Evolutionary conservation across 1,140 invertebrate genomes (phyloP), one percentile per base, ranked within the genome.

Genomic region (Laodelphax striatellus): DNA sequence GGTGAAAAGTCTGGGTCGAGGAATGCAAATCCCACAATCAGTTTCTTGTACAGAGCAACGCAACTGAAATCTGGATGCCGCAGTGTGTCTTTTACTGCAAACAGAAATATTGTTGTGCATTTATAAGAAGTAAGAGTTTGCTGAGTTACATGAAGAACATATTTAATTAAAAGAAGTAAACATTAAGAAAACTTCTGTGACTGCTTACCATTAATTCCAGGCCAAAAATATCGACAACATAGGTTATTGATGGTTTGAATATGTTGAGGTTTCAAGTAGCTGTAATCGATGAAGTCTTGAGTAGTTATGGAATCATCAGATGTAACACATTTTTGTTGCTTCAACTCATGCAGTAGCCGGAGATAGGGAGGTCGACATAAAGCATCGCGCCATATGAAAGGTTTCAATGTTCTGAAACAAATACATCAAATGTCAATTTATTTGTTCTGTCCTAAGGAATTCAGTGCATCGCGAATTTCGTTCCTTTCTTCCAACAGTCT

Each of bases 61-160:
- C 91, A 92, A 66, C 86, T 94, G 70, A 90, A 94, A 69, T 96
- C 92, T 1, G 93, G 92, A 75, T 94, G 94, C 68, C 90, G 86
- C 11, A 95, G 75, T 65, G 87, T 85, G 69, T 95, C 92, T 0
- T 88, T 87, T 64, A 95, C 89, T 93, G 72, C 55, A 79, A 80
- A 70, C 60, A 68, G 63, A 11, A 19, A 19, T 22, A 50, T 22
- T 44, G 43, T 44, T n/a, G 17, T 4, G 5, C 9, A 19, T 17
- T 19, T 22, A 50, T 4, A 11, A 50, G 14, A 19, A 19, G n/a
- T n/a, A n/a, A n/a, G n/a, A n/a, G n/a, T n/a, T n/a, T n/a, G n/a
- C n/a, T n/a, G n/a, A n/a, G n/a, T n/a, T n/a, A n/a, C n/a, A n/a
- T n/a, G n/a, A n/a, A n/a, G n/a, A n/a, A n/a, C 5, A 9, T 44